Base-by-base conservation (phyloP, 2,797 vertebrate species). In the Scolopax bukidnonensis region DNA sequence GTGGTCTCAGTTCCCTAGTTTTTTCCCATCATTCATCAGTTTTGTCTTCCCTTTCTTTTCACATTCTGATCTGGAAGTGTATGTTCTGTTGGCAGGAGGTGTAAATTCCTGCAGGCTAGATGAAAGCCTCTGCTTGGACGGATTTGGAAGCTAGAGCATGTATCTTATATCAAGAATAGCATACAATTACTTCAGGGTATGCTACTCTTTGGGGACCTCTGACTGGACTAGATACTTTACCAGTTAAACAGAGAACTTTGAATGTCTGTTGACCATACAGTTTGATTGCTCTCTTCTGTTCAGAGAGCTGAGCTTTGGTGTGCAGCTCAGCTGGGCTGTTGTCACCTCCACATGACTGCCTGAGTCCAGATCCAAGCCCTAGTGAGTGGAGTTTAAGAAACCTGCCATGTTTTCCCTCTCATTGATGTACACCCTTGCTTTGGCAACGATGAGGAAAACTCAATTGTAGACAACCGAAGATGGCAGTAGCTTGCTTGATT, bases 51-150 rank as follows among this genome's bases (percentile, higher is more conserved):
- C 41, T 50, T 91, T 93, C 56, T 81, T 90, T 94, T 90, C 47
- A 51, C 77, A 48, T 92, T 87, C 84, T 90, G 51, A 79, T 81
- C 50, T 84, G 54, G 70, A 96, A 93, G 70, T 59, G n/a, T 71
- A 32, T 87, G 80, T 84, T 91, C 53, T 65, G 16, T 84, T 95
- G 88, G 80, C 70, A 87, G 67, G 40, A 95, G 30, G 43, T 54
- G 7, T 89, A 33, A 81, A 65, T 94, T 94, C 54, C 54, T 94
- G 43, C 77, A 90, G 77, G 54, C 47, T 91, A 85, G 54, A 76
- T 84, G 65, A 64, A 75, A 84, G 43, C 74, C 59, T 86, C 54
- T 95, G 47, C 83, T 28, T 93, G 77, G 85, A 69, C 12, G 0
- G n/a, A 65, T 95, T 38, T 91, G 85, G 91, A 91, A 94, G 38